Evolutionary conservation across 2,797 vertebrate genomes (phyloP).

Genomic region (Microctenopoma steveboyesi): DNA sequence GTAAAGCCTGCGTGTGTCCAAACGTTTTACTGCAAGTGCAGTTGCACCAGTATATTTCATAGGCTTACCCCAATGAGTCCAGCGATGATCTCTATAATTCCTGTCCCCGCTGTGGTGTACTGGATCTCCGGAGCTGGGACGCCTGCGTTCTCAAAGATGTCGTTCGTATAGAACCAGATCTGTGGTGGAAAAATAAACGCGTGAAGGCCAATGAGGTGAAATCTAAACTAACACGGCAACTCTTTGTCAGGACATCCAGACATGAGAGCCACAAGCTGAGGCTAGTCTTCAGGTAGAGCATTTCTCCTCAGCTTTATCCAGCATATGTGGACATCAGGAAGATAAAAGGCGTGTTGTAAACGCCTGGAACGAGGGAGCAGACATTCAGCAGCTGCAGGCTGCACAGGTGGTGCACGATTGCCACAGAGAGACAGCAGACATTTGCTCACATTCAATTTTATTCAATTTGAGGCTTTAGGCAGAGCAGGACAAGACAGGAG

Average conservation of each 20-base stretch:
- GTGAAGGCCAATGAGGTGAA: neutral
- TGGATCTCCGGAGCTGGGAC: conserved; percentile 86
- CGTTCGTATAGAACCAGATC: conserved; percentile 96
- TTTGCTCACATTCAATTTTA: conserved; percentile 68
- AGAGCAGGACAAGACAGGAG: conserved; percentile 57
- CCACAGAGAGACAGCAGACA: conserved; percentile 48
- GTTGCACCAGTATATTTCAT: too few relatives aligned
- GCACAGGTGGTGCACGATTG: conserved; percentile 53
- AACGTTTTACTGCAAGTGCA: too few relatives aligned
- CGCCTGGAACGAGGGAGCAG: conserved; percentile 18
- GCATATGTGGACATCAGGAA: conserved; percentile 7
- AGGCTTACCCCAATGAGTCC: conserved; percentile 87
- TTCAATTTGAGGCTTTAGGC: conserved; percentile 68
- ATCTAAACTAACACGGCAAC: too few relatives aligned
- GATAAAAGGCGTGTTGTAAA: conserved; percentile 1
- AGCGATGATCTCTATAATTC: conserved; percentile 88
- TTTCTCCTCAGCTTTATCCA: neutral
- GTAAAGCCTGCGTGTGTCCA: too few relatives aligned
- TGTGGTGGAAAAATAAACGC: conserved; percentile 49
- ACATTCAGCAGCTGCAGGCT: conserved; percentile 13
- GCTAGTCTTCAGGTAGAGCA: neutral
- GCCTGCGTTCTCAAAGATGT: conserved; percentile 89
- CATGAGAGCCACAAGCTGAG: too few relatives aligned
- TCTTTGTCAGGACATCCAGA: too few relatives aligned
- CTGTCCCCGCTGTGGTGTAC: conserved; percentile 90